A percentile compares a stretch with the other conserved stretches of the same genome.
phyloP scores from a whole-genome alignment of 2,888 invertebrate genomes.

The Timema podura region DNA sequence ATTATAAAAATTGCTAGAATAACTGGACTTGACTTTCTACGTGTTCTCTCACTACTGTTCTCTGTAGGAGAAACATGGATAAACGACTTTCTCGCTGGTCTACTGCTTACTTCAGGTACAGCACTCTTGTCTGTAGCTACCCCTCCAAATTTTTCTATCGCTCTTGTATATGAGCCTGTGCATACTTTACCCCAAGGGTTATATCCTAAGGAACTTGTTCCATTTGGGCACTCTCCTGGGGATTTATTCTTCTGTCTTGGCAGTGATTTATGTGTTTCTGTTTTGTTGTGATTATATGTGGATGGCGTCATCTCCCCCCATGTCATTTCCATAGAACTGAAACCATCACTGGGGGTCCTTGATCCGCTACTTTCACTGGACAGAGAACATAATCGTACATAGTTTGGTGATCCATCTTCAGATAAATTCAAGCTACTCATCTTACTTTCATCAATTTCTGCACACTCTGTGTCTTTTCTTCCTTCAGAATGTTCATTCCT shows the following conservation, averaged over 20 bases:
- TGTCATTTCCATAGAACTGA: slow-evolving; percentile 36
- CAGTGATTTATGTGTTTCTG: neutral
- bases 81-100: slow-evolving; percentile 20
- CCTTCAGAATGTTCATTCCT: neutral
- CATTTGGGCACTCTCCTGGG: too few species aligned
- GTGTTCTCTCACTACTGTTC: slow-evolving; percentile 22
- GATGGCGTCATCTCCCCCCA: slow-evolving; percentile 39
- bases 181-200: slow-evolving; percentile 44
- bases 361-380: slow-evolving; percentile 33
- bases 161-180: slow-evolving; percentile 47
- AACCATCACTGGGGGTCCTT: slow-evolving; percentile 41
- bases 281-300: slow-evolving; percentile 32
- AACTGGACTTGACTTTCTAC: slow-evolving; percentile 28
- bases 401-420: slow-evolving; percentile 20
- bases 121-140: slow-evolving; percentile 30
- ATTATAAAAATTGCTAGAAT: slow-evolving; percentile 24
- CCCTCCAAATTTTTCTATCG: slow-evolving; percentile 46
- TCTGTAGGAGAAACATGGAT: slow-evolving; percentile 17
- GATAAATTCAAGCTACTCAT: neutral
- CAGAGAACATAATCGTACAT: slow-evolving; percentile 32
- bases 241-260: slow-evolving; percentile 37
- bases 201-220: neutral
- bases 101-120: neutral
- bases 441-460: neutral
- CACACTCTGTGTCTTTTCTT: neutral